phyloP scores from a whole-genome alignment of 2,888 invertebrate species.

The Drosophila greeni region DNA sequence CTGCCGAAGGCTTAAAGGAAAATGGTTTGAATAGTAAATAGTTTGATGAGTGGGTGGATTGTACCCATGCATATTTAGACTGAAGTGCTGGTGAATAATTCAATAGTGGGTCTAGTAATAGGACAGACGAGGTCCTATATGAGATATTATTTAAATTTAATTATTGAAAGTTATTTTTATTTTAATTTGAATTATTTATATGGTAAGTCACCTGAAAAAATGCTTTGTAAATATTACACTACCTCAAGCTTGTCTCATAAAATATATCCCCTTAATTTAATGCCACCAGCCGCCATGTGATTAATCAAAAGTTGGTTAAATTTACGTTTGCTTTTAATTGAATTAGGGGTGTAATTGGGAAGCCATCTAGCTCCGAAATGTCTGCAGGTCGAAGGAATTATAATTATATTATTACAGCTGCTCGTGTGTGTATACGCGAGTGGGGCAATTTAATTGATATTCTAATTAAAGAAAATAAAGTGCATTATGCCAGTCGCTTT shows the following conservation, averaged over 20 bases:
- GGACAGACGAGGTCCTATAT: too few species aligned
- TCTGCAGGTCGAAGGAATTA: conserved; percentile 48
- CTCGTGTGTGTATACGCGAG: background rate
- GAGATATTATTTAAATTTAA: too few species aligned
- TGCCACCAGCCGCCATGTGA: conserved; percentile 17
- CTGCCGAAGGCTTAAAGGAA: conserved; percentile 8
- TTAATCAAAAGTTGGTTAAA: conserved; percentile 54
- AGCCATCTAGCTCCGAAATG: background rate
- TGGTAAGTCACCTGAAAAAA: background rate
- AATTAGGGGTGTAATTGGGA: conserved; percentile 44
- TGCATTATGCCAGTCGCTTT: conserved; percentile 9
- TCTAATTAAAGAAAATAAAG: conserved; percentile 66
- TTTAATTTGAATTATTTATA: background rate
- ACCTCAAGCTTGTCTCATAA: too few species aligned
- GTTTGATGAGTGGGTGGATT: background rate
- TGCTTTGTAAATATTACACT: too few species aligned
- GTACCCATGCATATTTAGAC: background rate
- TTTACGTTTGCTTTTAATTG: conserved; percentile 48
- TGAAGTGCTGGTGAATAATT: background rate
- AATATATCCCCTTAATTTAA: background rate
- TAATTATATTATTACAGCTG: conserved; percentile 64
- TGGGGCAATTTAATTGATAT: conserved; percentile 55
- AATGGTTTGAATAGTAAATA: conserved; percentile 10
- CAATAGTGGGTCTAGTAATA: background rate
- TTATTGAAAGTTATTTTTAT: background rate